Evolutionary conservation across 2,888 invertebrate species (phyloP), one percentile per base, ranked within the genome.

Genomic region (Timema podura): DNA sequence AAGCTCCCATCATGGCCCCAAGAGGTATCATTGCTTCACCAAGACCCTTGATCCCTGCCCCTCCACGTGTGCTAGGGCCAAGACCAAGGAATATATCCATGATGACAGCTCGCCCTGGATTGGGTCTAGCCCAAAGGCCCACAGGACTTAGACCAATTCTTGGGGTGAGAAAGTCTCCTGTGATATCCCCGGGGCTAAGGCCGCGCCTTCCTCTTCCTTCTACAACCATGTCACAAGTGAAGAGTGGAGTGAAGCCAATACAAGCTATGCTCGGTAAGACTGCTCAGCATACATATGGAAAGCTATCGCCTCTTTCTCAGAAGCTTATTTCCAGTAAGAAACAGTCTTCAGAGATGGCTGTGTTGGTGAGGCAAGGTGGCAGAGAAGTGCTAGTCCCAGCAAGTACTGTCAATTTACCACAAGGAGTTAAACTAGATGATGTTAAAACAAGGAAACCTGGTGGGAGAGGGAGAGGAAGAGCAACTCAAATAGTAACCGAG

Each of bases 181-280:
- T 54, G 68, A 51, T 65, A 48, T 71, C 6, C 68, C 68, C 54
- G 70, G 72, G 49, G 48, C 66, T n/a, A 68, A 61, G 61, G 61
- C 61, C 61, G 44, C 61, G 61, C 44, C 16, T 61, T 11, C 61
- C 61, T 8, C 7, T 45, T 45, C 30, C 30, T 13, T 11, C 45
- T 11, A 2, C 61, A 9, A 44, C 61, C 15, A 9, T 61, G 61
- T 72, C 73, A 15, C 71, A 72, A 54, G 72, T 72, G 9, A 73
- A 71, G 49, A 72, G 72, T 69, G 73, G 73, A 2, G 66, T 73
- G 5, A 67, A 70, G 54, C 72, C 73, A 48, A 73, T 73, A 13
- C 72, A 73, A 49, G 73, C 73, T 8, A 73, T 73, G 73, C 66
- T 73, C 9, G 73, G 73, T 11, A 71, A 71, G 57, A 69, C 71